Evolutionary conservation across 1,140 invertebrate genomes (phyloP), one percentile per base, ranked within the genome.

Genomic region (Pectinophora gossypiella): DNA sequence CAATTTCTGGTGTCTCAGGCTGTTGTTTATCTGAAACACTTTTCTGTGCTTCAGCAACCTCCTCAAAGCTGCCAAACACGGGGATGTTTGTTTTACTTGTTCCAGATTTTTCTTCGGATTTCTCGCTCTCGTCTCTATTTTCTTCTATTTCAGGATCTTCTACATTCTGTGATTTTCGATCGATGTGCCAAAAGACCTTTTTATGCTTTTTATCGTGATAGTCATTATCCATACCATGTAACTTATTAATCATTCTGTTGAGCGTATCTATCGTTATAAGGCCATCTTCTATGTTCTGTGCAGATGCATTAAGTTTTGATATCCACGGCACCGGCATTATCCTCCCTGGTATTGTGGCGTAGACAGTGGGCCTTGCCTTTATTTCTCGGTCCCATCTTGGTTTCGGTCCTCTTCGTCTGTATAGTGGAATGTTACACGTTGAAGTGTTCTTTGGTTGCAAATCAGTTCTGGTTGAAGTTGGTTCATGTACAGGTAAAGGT

Each of bases 261-360:
- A 72, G 46, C 1, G 66, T 61, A 23, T 72, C 65, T 7, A 54
- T 4, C 1, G 68, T 64, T 16, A 72, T 40, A 7, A 70, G 48
- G 12, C 48, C 23, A 12, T 61, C 58, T 0, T 56, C 45, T 1
- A 20, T 3, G n/a, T 40, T 18, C 6, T 38, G 4, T n/a, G n/a
- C n/a, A n/a, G n/a, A n/a, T n/a, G n/a, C n/a, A n/a, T n/a, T n/a
- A n/a, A n/a, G n/a, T 16, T 18, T 40, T 10, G 36, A 40, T 10
- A 15, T 12, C 15, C 15, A 15, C 1, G n/a, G 13, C 10, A 1
- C 3, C 2, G 36, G 36, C n/a, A 12, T 16, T 6, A 18, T 12
- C 36, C 3, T 6, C 36, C 36, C 7, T 15, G 36, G 36, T 15
- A 3, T 15, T n/a, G 7, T 32, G n/a, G 27, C 9, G 9, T 12